Evolutionary conservation across 2,113 vertebrate species (phyloP).

Genomic region (Nematolebias whitei): DNA sequence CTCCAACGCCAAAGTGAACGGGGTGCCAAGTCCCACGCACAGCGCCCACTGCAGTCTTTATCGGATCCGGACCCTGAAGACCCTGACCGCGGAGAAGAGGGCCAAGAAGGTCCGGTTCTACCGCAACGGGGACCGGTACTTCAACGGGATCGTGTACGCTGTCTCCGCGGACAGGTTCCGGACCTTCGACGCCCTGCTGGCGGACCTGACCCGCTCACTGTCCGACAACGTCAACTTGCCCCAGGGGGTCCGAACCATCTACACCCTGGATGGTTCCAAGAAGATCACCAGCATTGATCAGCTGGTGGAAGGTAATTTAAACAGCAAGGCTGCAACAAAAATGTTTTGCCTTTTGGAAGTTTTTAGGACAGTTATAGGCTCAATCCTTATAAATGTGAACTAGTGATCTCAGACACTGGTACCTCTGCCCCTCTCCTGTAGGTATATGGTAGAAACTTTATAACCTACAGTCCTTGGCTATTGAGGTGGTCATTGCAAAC

Average conservation of each 20-base stretch:
- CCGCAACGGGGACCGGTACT: constrained; percentile 96
- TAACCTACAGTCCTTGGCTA: too few relatives aligned
- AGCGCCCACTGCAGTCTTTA: constrained; percentile 98
- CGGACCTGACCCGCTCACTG: constrained; percentile 94
- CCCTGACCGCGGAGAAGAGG: constrained; percentile 93
- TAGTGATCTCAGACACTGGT: constrained; percentile 1
- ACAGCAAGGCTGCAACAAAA: neutral
- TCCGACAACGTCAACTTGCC: constrained; percentile 98
- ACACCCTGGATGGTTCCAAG: constrained; percentile 88
- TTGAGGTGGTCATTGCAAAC: too few relatives aligned
- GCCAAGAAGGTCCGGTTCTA: constrained; percentile 99
- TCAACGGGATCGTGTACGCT: constrained; percentile 96
- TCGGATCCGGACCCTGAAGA: constrained; percentile 93
- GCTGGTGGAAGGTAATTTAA: constrained; percentile 89
- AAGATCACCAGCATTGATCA: constrained; percentile 90
- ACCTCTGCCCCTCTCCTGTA: neutral
- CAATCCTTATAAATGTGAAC: neutral
- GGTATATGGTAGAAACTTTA: too few relatives aligned
- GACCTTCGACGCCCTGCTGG: constrained; percentile 94
- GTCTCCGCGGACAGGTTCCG: constrained; percentile 93
- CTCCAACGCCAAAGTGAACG: constrained; percentile 87
- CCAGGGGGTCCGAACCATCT: constrained; percentile 97
- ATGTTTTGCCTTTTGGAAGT: neutral
- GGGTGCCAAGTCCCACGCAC: constrained; percentile 92
- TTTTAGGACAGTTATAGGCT: too few relatives aligned